A percentile compares a stretch with the other conserved stretches of the same genome.
These are phyloP conservation scores for Diadegma fenestrale DNA, from an alignment of 2,888 invertebrate genomes.

Conservation along the genomic window DNA sequence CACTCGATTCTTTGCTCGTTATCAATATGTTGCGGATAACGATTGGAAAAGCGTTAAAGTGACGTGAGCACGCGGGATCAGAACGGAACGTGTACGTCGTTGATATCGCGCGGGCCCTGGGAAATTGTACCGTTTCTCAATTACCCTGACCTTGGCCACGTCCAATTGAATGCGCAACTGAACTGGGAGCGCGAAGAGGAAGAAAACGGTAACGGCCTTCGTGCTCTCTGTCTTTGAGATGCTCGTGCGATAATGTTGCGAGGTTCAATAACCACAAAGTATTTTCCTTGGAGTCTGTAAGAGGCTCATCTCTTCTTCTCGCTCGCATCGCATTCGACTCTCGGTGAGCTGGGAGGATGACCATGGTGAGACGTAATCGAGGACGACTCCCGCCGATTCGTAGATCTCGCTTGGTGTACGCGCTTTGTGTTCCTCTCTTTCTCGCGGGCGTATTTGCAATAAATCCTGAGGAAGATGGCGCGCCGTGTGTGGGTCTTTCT, in stretches of 20 bases:
- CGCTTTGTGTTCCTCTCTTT: slow-evolving; percentile 21
- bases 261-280: slow-evolving; percentile 45
- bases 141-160: slow-evolving; percentile 29
- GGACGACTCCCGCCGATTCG: slow-evolving; percentile 65
- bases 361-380: slow-evolving; percentile 61
- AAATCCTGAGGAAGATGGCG: slow-evolving; percentile 69
- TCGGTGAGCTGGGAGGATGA: slow-evolving; percentile 31
- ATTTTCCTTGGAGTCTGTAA: slow-evolving; percentile 7
- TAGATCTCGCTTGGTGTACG: slow-evolving; percentile 30
- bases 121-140: slow-evolving; percentile 53
- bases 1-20: neutral
- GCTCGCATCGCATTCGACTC: no score
- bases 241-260: slow-evolving; percentile 1
- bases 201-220: slow-evolving; percentile 41
- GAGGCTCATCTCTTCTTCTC: slow-evolving; percentile 13
- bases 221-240: neutral
- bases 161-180: slow-evolving; percentile 7
- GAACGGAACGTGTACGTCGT: neutral
- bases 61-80: neutral
- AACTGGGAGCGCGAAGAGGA: neutral
- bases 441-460: slow-evolving; percentile 69
- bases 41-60: neutral
- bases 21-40: neutral
- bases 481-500: slow-evolving; percentile 27
- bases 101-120: slow-evolving; percentile 8